phyloP scores from a whole-genome alignment of 2,797 vertebrate genomes.

The Dryobates pubescens region DNA sequence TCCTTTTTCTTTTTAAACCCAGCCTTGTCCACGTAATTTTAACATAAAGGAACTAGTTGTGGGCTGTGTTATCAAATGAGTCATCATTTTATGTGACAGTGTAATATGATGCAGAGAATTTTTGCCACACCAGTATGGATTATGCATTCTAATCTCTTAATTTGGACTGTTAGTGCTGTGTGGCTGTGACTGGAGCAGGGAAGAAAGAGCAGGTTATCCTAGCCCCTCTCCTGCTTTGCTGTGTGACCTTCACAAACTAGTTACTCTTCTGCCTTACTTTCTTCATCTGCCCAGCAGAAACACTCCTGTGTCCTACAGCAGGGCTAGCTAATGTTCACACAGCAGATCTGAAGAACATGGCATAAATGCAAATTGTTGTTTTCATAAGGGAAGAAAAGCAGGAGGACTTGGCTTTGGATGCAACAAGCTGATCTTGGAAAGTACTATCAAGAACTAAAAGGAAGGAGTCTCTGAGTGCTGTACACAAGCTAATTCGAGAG shows the following conservation, averaged over 20 bases:
- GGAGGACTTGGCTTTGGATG: neutral
- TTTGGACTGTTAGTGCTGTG: neutral
- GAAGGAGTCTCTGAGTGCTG: neutral
- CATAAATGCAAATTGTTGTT: neutral
- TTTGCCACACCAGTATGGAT: slow-evolving; percentile 33
- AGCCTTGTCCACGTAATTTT: slow-evolving; percentile 54
- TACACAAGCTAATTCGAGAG: neutral
- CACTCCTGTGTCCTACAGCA: neutral
- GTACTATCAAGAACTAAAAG: neutral
- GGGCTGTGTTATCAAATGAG: slow-evolving; percentile 49
- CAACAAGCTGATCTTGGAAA: neutral
- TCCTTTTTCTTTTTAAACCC: slow-evolving; percentile 63
- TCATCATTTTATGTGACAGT: slow-evolving; percentile 63
- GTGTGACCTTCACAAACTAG: neutral
- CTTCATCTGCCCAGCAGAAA: neutral
- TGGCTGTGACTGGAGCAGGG: neutral
- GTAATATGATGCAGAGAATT: slow-evolving; percentile 48
- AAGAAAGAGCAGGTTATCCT: neutral
- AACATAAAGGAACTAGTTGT: slow-evolving; percentile 58
- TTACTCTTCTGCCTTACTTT: neutral
- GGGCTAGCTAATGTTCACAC: neutral
- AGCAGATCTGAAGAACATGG: neutral
- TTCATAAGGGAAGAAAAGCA: neutral
- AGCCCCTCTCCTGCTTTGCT: neutral
- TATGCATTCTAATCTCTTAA: slow-evolving; percentile 66